These are phyloP conservation scores for Dicaeum eximium DNA, from an alignment of 2,113 vertebrate species.

Conservation along the genomic window DNA sequence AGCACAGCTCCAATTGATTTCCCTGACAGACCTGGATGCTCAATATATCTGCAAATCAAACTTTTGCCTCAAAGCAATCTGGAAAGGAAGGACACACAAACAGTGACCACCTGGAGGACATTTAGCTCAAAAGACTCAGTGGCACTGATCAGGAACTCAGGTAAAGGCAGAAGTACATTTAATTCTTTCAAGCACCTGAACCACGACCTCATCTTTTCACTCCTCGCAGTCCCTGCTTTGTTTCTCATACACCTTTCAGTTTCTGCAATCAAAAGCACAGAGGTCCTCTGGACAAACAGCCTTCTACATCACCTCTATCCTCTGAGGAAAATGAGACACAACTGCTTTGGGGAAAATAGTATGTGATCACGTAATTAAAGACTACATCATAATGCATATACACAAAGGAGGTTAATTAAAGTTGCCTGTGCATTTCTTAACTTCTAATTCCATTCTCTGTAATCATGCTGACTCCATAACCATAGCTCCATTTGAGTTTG, in stretches of 20 bases:
- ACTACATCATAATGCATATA: slow-evolving; percentile 41
- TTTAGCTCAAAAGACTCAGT: neutral
- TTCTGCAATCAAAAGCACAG: neutral
- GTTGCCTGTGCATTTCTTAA: slow-evolving; percentile 53
- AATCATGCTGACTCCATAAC: slow-evolving; percentile 39
- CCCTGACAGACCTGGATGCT: neutral
- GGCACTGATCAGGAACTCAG: neutral
- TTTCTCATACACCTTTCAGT: neutral
- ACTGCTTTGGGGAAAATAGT: slow-evolving; percentile 24
- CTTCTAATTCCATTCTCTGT: slow-evolving; percentile 48
- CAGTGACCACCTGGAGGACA: neutral
- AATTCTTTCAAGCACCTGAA: neutral
- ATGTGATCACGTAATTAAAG: slow-evolving; percentile 60
- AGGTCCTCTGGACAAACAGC: slow-evolving; percentile 9
- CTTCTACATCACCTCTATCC: neutral
- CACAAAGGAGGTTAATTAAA: slow-evolving; percentile 63
- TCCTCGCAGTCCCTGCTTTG: neutral
- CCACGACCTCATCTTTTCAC: neutral
- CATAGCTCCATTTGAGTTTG: slow-evolving; percentile 17
- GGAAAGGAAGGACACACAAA: neutral
- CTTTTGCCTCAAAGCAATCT: neutral
- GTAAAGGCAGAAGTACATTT: neutral
- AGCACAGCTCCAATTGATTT: neutral
- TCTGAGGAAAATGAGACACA: slow-evolving; percentile 22
- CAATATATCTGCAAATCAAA: neutral